Conservation (phyloP, 2,113 vertebrate genomes). For the Sitta europaea region DNA sequence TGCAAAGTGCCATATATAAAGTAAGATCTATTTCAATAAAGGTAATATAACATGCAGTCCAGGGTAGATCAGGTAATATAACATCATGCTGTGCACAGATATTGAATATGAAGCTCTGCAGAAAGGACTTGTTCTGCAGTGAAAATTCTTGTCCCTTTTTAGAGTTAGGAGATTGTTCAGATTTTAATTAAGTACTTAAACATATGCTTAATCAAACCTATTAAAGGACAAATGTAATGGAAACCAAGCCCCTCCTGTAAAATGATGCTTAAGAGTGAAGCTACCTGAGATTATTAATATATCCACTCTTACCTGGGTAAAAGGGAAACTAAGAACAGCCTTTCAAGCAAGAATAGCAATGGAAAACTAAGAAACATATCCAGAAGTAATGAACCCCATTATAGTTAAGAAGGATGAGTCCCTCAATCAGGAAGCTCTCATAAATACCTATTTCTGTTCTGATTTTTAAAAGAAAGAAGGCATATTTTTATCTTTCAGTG, state of each 20-base stretch:
- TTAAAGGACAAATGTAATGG: not conserved
- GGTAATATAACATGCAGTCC: not conserved
- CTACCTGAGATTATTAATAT: not conserved
- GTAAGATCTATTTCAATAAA: not conserved
- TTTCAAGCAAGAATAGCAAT: not conserved
- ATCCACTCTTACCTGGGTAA: not conserved
- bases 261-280: not conserved
- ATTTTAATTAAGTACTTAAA: not conserved
- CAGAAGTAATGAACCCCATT: not conserved
- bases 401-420: not conserved
- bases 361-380: not conserved
- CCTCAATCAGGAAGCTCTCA: not conserved
- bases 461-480: not conserved
- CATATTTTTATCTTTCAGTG: not conserved
- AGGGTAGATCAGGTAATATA: not conserved
- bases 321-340: not conserved
- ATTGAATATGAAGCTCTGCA: not conserved
- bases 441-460: not conserved
- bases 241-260: not conserved
- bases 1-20: not conserved
- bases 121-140: not conserved
- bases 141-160: not conserved
- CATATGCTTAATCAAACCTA: not conserved
- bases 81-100: not conserved
- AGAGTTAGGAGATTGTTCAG: not conserved